phyloP scores from a whole-genome alignment of 2,113 vertebrate genomes.

The Planiliza haematocheilus region DNA sequence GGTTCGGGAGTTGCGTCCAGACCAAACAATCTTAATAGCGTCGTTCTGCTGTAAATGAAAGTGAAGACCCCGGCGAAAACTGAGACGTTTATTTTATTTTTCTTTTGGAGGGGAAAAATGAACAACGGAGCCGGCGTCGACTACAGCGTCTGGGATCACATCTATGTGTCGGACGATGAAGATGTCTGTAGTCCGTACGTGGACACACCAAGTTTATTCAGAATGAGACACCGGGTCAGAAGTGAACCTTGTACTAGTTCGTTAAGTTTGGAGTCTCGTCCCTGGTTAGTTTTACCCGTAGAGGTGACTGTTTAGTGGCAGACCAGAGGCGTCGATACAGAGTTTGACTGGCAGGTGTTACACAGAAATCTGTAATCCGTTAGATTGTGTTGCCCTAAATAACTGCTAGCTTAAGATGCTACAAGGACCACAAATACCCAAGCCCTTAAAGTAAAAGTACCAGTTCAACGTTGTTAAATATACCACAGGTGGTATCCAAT shows the following conservation, averaged over 20 bases:
- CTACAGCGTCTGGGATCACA: slow-evolving; percentile 94
- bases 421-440: background rate
- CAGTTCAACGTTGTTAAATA: background rate
- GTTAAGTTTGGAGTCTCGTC: slow-evolving; percentile 48
- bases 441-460: background rate
- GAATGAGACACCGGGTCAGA: slow-evolving; percentile 93
- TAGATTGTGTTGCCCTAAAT: no score
- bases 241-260: slow-evolving; percentile 32
- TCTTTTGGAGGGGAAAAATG: no score
- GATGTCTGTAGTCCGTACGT: slow-evolving; percentile 91
- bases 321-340: background rate
- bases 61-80: background rate
- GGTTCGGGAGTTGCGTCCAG: background rate
- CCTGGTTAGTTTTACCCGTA: slow-evolving; percentile 48
- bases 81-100: no score
- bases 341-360: slow-evolving; percentile 5
- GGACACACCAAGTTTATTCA: slow-evolving; percentile 91
- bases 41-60: background rate
- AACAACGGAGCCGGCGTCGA: slow-evolving; percentile 87
- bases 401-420: no score
- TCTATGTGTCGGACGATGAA: slow-evolving; percentile 94
- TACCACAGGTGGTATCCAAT: background rate
- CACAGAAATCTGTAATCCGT: background rate
- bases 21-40: background rate
- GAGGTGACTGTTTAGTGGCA: background rate